A percentile compares a stretch with the other conserved stretches of the same genome.
Evolutionary conservation across 2,888 invertebrate genomes (phyloP).

Genomic region (Melanostoma scalare): DNA sequence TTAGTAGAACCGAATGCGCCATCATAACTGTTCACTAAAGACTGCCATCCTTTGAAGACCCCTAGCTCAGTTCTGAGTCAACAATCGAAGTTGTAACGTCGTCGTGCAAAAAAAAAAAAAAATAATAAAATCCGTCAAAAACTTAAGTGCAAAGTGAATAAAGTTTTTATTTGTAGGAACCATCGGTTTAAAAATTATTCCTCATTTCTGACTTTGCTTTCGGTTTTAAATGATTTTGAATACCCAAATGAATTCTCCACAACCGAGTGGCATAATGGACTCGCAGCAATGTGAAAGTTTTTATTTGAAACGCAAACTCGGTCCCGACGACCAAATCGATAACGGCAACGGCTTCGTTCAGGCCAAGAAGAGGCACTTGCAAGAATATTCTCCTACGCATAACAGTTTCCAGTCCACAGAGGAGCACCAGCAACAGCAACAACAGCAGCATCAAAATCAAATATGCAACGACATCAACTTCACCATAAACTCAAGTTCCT

Average conservation of each 20-base stretch:
- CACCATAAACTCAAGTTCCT: conserved; percentile 75
- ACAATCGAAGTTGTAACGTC: conserved; percentile 51
- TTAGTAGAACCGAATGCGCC: conserved; percentile 40
- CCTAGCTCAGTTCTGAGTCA: conserved; percentile 56
- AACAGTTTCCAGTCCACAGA: conserved; percentile 49
- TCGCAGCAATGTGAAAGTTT: conserved; percentile 77
- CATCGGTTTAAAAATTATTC: conserved; percentile 34
- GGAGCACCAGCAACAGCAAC: conserved; percentile 26
- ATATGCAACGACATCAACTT: conserved; percentile 70
- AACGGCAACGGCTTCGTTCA: conserved; percentile 65
- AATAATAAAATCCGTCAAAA: background rate
- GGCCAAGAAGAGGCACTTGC: conserved; percentile 73
- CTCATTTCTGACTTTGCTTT: conserved; percentile 9
- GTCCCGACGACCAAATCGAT: conserved; percentile 71
- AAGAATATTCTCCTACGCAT: conserved; percentile 55
- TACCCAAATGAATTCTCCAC: conserved; percentile 69
- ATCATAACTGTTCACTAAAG: conserved; percentile 22
- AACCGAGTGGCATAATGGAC: conserved; percentile 59
- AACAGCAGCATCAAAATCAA: conserved; percentile 32
- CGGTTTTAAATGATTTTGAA: conserved; percentile 74
- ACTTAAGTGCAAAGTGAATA: conserved; percentile 15
- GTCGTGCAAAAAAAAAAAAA: background rate
- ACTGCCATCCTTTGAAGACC: conserved; percentile 34
- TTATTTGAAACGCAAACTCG: conserved; percentile 80
- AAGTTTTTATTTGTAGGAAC: conserved; percentile 24